Percentiles rank a stretch among this genome's conserved stretches.
phyloP scores from a whole-genome alignment of 2,888 invertebrate genomes.

The Julus scanicus region DNA sequence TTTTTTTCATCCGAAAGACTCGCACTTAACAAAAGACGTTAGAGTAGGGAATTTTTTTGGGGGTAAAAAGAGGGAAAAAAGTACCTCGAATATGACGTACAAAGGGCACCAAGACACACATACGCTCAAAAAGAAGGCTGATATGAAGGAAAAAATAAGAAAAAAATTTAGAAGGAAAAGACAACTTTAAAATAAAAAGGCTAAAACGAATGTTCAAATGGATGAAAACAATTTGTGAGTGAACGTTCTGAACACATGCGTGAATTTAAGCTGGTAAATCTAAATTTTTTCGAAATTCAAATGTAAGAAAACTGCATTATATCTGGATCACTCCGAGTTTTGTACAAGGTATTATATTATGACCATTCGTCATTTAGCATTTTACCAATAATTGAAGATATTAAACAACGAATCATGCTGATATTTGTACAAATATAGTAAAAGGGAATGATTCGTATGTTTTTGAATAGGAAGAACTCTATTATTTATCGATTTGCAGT shows the following conservation, averaged over 20 bases:
- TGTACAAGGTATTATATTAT: too few relatives aligned
- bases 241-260: neutral
- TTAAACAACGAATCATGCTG: too few relatives aligned
- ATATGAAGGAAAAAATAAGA: neutral
- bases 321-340: too few relatives aligned
- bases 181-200: neutral
- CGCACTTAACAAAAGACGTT: slow-evolving; percentile 33
- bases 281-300: too few relatives aligned
- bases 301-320: too few relatives aligned
- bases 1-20: slow-evolving; percentile 30
- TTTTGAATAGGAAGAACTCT: too few relatives aligned
- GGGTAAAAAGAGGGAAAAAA: neutral
- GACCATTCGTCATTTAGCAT: too few relatives aligned
- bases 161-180: neutral
- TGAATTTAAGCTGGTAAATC: neutral
- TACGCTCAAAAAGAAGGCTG: neutral
- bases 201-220: neutral
- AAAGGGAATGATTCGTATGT: too few relatives aligned
- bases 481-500: too few relatives aligned
- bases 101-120: neutral
- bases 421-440: too few relatives aligned
- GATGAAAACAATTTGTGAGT: neutral
- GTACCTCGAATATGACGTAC: neutral
- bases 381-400: too few relatives aligned
- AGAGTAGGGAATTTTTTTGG: neutral